Evolutionary conservation across 2,888 invertebrate species (phyloP).

Genomic region (Myathropa florea): DNA sequence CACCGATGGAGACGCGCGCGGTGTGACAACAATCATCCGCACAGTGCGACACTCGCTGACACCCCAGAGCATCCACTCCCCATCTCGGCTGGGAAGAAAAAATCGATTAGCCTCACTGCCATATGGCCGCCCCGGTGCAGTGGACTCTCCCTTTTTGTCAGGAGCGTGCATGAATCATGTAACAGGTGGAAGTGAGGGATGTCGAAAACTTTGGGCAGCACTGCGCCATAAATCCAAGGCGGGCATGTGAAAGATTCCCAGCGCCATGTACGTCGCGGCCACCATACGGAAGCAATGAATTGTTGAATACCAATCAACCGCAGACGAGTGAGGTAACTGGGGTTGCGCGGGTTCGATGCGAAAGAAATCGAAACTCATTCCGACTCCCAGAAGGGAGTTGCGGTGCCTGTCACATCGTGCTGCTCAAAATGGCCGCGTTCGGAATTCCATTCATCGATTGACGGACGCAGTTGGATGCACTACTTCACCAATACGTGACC

Average conservation of each 20-base stretch:
- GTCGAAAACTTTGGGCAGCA: slow-evolving; percentile 18
- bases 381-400: background rate
- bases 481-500: slow-evolving; percentile 52
- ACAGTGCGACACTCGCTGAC: background rate
- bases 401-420: background rate
- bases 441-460: slow-evolving; percentile 58
- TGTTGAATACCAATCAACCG: slow-evolving; percentile 48
- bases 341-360: background rate
- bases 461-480: slow-evolving; percentile 28
- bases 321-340: background rate
- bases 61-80: background rate
- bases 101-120: background rate
- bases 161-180: slow-evolving; percentile 48
- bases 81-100: background rate
- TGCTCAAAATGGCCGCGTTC: slow-evolving; percentile 42
- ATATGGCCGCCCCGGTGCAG: background rate
- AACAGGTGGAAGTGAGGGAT: slow-evolving; percentile 57
- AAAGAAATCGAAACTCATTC: slow-evolving; percentile 7
- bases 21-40: background rate
- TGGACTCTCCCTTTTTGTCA: background rate
- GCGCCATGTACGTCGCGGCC: background rate
- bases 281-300: slow-evolving; percentile 47
- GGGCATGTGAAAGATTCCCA: background rate
- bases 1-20: background rate
- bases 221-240: slow-evolving; percentile 51